Evolutionary conservation across 2,797 vertebrate genomes (phyloP).

Genomic region (Pseudomugil tenellus): DNA sequence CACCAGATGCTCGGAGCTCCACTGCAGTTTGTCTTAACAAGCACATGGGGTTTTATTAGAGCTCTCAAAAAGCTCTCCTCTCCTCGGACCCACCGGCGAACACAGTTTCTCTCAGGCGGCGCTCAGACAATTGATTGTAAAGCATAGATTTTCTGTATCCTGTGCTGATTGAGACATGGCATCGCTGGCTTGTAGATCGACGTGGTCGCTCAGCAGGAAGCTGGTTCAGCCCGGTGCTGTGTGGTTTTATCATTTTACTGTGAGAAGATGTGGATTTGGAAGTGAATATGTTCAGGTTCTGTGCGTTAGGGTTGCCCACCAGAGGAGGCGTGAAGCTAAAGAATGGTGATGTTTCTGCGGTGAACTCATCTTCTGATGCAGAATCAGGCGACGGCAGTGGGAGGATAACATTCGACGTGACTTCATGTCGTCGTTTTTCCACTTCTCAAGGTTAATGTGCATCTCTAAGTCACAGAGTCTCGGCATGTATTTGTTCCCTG

Average conservation of each 20-base stretch:
- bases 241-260: constrained; percentile 30
- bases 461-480: constrained; percentile 3
- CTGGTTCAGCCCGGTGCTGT: constrained; percentile 19
- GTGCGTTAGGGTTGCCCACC: not conserved
- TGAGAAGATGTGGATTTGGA: constrained; percentile 9
- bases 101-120: constrained; percentile 14
- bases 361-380: not conserved
- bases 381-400: not conserved
- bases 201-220: constrained; percentile 43
- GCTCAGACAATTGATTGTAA: constrained; percentile 61
- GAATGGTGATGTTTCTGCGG: not conserved
- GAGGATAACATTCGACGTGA: constrained; percentile 7
- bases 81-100: constrained; percentile 20
- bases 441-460: constrained; percentile 25
- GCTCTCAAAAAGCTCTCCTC: no score
- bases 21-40: constrained; percentile 49
- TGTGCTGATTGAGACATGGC: constrained; percentile 36
- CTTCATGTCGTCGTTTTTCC: not conserved
- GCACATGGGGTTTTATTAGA: constrained; percentile 49
- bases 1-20: constrained; percentile 15
- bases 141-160: constrained; percentile 58
- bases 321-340: no score
- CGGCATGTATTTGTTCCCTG: not conserved
- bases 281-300: constrained; percentile 8
- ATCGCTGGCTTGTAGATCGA: constrained; percentile 60